Percentiles rank a stretch among this genome's conserved stretches.
phyloP scores from a whole-genome alignment of 1,140 invertebrate species.

The Gyrodactylus bullatarudis region DNA sequence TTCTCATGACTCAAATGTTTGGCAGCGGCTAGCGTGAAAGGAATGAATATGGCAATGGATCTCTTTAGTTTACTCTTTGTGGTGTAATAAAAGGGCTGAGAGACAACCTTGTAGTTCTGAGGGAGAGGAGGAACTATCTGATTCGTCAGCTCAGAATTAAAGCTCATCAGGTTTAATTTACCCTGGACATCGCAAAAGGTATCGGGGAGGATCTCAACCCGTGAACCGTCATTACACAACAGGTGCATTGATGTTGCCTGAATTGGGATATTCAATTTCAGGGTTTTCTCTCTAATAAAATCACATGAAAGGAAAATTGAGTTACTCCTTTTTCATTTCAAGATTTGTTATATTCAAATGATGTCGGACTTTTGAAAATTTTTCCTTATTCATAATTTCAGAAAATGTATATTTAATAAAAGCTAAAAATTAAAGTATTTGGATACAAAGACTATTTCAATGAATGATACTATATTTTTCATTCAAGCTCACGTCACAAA shows the following conservation, averaged over 20 bases:
- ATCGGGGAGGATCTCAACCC: background rate
- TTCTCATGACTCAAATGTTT: no score
- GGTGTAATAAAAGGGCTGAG: background rate
- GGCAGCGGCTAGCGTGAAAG: background rate
- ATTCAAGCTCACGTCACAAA: no score
- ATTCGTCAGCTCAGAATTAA: background rate
- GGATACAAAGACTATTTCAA: no score
- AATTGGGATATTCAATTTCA: background rate
- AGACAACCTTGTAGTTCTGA: background rate
- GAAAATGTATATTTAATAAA: no score
- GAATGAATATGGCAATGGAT: background rate
- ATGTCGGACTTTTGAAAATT: no score
- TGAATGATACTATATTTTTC: no score
- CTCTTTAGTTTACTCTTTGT: background rate
- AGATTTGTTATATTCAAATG: background rate
- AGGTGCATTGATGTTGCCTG: background rate
- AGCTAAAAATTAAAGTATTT: no score
- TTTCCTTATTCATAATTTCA: no score
- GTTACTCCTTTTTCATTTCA: background rate
- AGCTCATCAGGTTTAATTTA: background rate
- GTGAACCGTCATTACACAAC: background rate
- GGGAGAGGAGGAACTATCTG: background rate
- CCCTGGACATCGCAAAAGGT: background rate
- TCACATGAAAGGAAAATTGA: background rate
- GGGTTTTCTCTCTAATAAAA: background rate